Conservation (phyloP, 1,140 invertebrate genomes). For the Bombus fervidus region DNA sequence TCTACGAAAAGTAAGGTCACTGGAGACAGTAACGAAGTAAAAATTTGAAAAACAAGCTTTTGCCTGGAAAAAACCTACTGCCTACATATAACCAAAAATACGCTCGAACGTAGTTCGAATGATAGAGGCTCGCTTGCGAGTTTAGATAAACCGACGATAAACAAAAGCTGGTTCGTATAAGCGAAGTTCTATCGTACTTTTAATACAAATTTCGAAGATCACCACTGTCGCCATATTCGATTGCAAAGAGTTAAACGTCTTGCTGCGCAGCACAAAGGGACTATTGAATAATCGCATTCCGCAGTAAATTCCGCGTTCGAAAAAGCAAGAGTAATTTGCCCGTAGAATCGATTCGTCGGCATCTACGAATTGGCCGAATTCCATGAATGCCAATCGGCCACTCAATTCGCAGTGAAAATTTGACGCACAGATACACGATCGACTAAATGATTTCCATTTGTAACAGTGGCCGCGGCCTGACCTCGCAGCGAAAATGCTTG, state of each 20-base stretch:
- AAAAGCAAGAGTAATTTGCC: constrained; percentile 38
- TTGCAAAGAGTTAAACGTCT: background rate
- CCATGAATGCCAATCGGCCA: constrained; percentile 54
- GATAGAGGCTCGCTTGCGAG: too few relatives aligned
- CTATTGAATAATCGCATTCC: constrained; percentile 8
- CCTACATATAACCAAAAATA: too few relatives aligned
- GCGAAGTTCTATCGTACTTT: too few relatives aligned
- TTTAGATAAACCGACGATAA: too few relatives aligned
- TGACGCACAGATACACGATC: constrained; percentile 24
- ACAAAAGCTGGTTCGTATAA: too few relatives aligned
- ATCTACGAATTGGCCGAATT: constrained; percentile 40
- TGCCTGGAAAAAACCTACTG: too few relatives aligned
- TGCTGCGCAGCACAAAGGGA: background rate
- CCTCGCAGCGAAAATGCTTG: background rate
- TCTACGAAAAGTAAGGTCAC: too few relatives aligned
- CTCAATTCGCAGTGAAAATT: constrained; percentile 53
- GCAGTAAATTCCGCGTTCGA: constrained; percentile 36
- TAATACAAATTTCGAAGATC: too few relatives aligned
- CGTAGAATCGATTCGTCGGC: constrained; percentile 49
- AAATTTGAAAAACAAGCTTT: too few relatives aligned
- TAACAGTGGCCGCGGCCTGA: background rate
- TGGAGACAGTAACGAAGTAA: too few relatives aligned
- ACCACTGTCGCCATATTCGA: too few relatives aligned
- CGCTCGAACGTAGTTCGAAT: too few relatives aligned
- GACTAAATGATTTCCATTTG: constrained; percentile 53